phyloP scores from a whole-genome alignment of 2,888 invertebrate genomes.

The Drosophila anomelani region DNA sequence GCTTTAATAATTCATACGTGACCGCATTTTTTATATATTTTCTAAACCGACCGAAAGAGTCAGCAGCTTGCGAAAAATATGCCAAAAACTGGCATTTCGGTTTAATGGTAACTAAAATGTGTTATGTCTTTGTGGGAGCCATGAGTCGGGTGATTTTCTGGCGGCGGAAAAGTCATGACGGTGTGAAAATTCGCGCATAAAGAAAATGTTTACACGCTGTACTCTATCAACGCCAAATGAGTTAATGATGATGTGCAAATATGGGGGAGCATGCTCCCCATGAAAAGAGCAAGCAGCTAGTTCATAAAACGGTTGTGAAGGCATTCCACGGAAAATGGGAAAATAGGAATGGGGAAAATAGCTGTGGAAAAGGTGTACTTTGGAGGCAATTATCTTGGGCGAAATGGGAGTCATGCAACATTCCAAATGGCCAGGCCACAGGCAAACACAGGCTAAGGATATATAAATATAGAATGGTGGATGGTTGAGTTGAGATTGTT shows the following conservation, averaged over 20 bases:
- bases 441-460: conserved; percentile 29
- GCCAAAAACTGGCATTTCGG: conserved; percentile 9
- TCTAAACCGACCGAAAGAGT: conserved; percentile 5
- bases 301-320: conserved; percentile 9
- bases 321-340: conserved; percentile 35
- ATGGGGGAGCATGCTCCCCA: conserved; percentile 41
- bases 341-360: background rate
- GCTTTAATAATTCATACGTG: conserved; percentile 15
- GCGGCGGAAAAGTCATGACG: conserved; percentile 36
- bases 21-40: conserved; percentile 10
- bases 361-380: conserved; percentile 13
- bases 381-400: conserved; percentile 22
- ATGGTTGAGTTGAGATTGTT: conserved; percentile 52
- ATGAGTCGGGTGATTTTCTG: conserved; percentile 37
- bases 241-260: conserved; percentile 74
- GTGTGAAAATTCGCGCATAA: conserved; percentile 41
- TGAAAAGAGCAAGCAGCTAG: conserved; percentile 25
- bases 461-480: conserved; percentile 20
- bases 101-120: conserved; percentile 25
- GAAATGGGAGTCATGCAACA: conserved; percentile 55
- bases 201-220: conserved; percentile 46
- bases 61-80: conserved; percentile 11
- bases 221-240: conserved; percentile 78
- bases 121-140: conserved; percentile 24
- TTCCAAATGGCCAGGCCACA: conserved; percentile 28